phyloP scores from a whole-genome alignment of 2,113 vertebrate genomes.

The Miniopterus natalensis region DNA sequence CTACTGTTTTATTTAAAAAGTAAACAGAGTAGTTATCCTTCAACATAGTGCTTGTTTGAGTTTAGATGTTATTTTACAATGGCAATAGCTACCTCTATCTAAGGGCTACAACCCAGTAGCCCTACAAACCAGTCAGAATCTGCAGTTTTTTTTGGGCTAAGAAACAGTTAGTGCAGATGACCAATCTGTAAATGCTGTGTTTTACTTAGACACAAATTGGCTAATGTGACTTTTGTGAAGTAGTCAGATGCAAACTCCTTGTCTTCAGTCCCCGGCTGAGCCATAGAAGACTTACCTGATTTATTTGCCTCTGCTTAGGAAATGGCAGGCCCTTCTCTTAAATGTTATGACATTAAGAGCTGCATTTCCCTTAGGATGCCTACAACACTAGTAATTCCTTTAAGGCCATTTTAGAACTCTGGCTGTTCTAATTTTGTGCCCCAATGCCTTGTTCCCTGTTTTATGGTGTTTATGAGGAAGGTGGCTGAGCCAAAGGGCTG shows the following conservation, averaged over 20 bases:
- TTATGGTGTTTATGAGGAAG: not conserved
- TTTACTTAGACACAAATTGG: not conserved
- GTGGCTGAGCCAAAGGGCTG: not conserved
- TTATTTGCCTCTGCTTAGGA: not conserved
- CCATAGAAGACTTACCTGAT: not conserved
- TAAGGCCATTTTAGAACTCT: not conserved
- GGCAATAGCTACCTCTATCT: not conserved
- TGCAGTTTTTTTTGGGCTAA: not conserved
- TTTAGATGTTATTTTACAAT: not conserved
- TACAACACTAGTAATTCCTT: not conserved
- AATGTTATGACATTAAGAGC: not conserved
- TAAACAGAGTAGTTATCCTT: not conserved
- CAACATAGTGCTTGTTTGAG: not conserved
- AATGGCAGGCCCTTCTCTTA: not conserved
- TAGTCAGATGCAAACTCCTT: not conserved
- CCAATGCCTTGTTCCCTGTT: not conserved
- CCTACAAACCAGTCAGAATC: not conserved
- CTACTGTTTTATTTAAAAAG: constrained; percentile 32
- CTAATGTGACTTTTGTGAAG: not conserved
- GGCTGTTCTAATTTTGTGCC: not conserved
- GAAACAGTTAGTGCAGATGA: not conserved
- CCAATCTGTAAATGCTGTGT: not conserved
- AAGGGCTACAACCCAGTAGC: not conserved
- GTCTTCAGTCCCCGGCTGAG: not conserved
- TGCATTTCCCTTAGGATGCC: not conserved